Conservation (phyloP, 2,888 invertebrate genomes). For the Amphipoea oculea region DNA sequence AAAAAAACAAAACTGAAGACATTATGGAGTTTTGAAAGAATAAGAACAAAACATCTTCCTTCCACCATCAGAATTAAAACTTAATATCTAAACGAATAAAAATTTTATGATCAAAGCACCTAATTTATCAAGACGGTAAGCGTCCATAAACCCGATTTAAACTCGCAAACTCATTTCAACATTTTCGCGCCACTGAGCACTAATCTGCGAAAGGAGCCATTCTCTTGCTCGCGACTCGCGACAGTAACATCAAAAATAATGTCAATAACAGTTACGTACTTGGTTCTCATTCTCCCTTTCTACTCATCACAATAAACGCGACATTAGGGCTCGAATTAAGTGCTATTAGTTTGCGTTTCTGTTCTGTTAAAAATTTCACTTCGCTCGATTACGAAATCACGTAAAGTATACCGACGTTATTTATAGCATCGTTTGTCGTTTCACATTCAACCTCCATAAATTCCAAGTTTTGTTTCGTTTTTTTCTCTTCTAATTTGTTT, state of each 20-base stretch:
- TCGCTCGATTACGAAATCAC: conserved; percentile 64
- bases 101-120: conserved; percentile 57
- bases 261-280: conserved; percentile 72
- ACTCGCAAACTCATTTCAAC: conserved; percentile 66
- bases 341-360: conserved; percentile 64
- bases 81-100: conserved; percentile 57
- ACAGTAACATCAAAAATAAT: conserved; percentile 75
- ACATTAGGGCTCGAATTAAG: conserved; percentile 68
- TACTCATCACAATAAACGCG: conserved; percentile 70
- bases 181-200: conserved; percentile 67
- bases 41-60: conserved; percentile 34
- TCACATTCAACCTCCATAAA: conserved; percentile 67
- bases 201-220: conserved; percentile 67
- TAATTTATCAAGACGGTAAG: conserved; percentile 65
- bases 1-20: background rate
- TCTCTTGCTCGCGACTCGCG: conserved; percentile 70
- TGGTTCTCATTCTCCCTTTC: conserved; percentile 69
- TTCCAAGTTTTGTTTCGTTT: conserved; percentile 64
- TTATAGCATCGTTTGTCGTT: conserved; percentile 68
- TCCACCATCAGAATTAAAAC: conserved; percentile 56
- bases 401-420: conserved; percentile 66
- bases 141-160: conserved; percentile 66
- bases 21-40: background rate
- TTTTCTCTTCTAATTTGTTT: conserved; percentile 66
- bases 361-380: conserved; percentile 66